phyloP scores from a whole-genome alignment of 2,113 vertebrate species.

The Pagrus major region DNA sequence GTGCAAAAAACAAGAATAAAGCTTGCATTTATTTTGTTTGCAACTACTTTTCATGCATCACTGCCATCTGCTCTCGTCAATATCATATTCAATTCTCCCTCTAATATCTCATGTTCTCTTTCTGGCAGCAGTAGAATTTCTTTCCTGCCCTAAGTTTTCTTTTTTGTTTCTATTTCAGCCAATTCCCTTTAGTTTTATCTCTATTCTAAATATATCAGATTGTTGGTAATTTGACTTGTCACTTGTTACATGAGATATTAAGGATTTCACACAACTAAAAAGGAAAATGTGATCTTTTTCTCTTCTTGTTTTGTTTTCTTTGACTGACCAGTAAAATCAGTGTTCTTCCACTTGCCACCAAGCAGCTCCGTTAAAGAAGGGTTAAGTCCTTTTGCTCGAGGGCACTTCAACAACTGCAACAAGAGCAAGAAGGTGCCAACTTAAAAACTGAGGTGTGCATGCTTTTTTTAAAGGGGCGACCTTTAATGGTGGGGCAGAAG shows the following conservation, averaged over 20 bases:
- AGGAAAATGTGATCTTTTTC: not conserved
- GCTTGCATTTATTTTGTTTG: not conserved
- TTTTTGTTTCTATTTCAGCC: not conserved
- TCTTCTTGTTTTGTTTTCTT: not conserved
- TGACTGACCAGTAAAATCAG: not conserved
- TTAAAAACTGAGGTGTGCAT: not conserved
- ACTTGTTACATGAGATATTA: not conserved
- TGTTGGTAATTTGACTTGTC: not conserved
- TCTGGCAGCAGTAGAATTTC: not conserved
- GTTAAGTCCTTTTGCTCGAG: not conserved
- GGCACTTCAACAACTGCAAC: not conserved
- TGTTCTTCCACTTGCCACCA: not conserved
- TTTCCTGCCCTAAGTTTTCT: not conserved
- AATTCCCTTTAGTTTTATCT: not conserved
- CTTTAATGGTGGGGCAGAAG: not conserved
- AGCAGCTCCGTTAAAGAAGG: not conserved
- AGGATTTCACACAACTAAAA: not conserved
- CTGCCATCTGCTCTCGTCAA: not conserved
- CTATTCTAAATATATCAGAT: not conserved
- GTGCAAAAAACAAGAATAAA: not conserved
- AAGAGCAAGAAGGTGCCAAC: not conserved
- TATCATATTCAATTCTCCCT: not conserved
- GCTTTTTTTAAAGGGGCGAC: not conserved
- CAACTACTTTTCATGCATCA: not conserved
- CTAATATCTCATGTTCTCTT: not conserved